Base-by-base conservation (phyloP, 2,888 invertebrate genomes). In the Patella pellucida region DNA sequence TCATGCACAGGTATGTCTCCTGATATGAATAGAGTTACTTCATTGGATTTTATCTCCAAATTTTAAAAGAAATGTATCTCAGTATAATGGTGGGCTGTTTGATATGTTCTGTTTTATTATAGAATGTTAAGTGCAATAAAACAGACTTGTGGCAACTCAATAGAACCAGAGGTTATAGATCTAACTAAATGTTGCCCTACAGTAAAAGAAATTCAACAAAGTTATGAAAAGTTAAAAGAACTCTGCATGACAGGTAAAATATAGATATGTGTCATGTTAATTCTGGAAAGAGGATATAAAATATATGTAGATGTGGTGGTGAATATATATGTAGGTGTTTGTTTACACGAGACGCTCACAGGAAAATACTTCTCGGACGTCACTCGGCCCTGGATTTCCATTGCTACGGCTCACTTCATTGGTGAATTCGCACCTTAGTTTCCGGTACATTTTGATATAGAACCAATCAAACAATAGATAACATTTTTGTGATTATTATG, bases 201-300 rank as follows among this genome's bases (percentile, higher is more conserved):
- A 50, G 91, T 93, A 51, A 93, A 92, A 85, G 94, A 95, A 81
- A 92, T 95, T 69, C 93, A 93, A 81, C 89, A 89, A n/a, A 93
- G 94, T 82, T 94, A 93, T 89, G 92, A 93, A 83, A 95, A 95
- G 88, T 92, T 96, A 50, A 92, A 94, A 52, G 95, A 95, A 52
- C 90, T 96, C 2, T 96, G 95, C 87, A 94, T 95, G 50, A 95
- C 96, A n/a, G 95, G 95, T 87, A 94, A 85, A 41, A 41, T 41
- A 41, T 41, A 41, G 41, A 41, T 41, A 41, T 41, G 41, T 41
- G 31, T 23, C n/a, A 16, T 16, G 12, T 23, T 69, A 23, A 7
- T 23, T 71, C 2, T 75, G 72, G 2, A 16, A 72, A 71, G 41
- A 51, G 0, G 52, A 12, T 16, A 67, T 52, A 51, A 67, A 9